Percentiles rank a stretch among this genome's conserved stretches.
Evolutionary conservation across 2,888 invertebrate species (phyloP).

Genomic region (Papilio protenor): DNA sequence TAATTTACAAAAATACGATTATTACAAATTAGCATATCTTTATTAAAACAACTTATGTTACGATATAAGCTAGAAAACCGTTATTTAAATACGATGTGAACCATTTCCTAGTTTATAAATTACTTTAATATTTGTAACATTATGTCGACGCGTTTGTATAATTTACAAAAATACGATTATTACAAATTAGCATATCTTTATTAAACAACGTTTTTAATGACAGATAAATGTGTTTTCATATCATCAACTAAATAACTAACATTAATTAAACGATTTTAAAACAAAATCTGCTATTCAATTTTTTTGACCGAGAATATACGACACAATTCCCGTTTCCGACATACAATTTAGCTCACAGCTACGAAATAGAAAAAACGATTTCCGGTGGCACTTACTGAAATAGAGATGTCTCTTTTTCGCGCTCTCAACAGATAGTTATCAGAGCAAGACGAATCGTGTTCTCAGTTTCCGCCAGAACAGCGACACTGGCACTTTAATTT

Average conservation of each 20-base stretch:
- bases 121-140: background rate
- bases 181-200: conserved; percentile 21
- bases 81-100: background rate
- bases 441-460: conserved; percentile 66
- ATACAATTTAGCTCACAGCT: conserved; percentile 12
- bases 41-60: background rate
- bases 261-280: conserved; percentile 4
- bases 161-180: conserved; percentile 8
- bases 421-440: conserved; percentile 64
- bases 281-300: conserved; percentile 38
- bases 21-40: conserved; percentile 21
- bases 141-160: background rate
- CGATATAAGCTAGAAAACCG: background rate
- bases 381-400: conserved; percentile 50
- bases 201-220: conserved; percentile 13
- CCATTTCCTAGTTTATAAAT: background rate
- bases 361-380: conserved; percentile 42
- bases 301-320: conserved; percentile 6
- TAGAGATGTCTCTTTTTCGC: conserved; percentile 55
- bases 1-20: conserved; percentile 3
- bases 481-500: conserved; percentile 59
- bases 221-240: conserved; percentile 6
- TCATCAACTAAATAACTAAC: background rate
- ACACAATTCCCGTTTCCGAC: conserved; percentile 29
- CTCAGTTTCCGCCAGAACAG: conserved; percentile 60